Evolutionary conservation across 2,888 invertebrate genomes (phyloP), one percentile per base, ranked within the genome.

Genomic region (Limulus polyphemus): DNA sequence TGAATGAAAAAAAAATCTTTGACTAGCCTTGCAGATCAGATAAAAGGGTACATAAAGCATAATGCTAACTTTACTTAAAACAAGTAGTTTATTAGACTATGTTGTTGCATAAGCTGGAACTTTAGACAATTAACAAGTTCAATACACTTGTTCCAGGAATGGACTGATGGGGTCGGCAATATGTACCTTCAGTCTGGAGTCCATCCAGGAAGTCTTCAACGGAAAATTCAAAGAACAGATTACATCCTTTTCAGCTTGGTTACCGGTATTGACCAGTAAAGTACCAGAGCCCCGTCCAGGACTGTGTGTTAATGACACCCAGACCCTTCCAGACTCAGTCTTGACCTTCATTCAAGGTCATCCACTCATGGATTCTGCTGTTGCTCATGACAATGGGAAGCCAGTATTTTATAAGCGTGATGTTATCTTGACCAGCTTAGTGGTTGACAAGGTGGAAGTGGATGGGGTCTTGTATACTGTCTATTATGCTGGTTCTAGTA

Each of bases 201-300:
- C 91, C 70, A 91, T 97, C 69, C 90, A 95, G 76, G 85, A 74
- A 57, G 76, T 75, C 16, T 97, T 98, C 78, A 85, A 86, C 73
- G 98, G 98, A 61, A 87, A 89, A 78, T 98, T 98, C 81, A 95
- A 97, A 78, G 97, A 95, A 73, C 97, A 98, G 76, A 88, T 90
- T 1, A 87, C 90, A 0, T 90, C 90, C 54, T 88, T 88, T 70
- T 90, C 92, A 3, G 93, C 94, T 32, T 98, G 98, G 97, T 79
- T 95, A 67, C 93, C 97, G 0, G 64, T 67, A n/a, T 82, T 93
- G 64, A 88, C 87, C 72, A 88, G 88, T 72, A 85, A 86, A 73
- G 92, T 94, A 7, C 94, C 95, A 1, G 90, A 91, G 71, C 93
- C 93, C 1, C 81, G 95, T 64, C 95, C 95, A 0, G 95, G 95